Evolutionary conservation across 2,888 invertebrate genomes (phyloP).

Genomic region (Hipparchia sbordonii): DNA sequence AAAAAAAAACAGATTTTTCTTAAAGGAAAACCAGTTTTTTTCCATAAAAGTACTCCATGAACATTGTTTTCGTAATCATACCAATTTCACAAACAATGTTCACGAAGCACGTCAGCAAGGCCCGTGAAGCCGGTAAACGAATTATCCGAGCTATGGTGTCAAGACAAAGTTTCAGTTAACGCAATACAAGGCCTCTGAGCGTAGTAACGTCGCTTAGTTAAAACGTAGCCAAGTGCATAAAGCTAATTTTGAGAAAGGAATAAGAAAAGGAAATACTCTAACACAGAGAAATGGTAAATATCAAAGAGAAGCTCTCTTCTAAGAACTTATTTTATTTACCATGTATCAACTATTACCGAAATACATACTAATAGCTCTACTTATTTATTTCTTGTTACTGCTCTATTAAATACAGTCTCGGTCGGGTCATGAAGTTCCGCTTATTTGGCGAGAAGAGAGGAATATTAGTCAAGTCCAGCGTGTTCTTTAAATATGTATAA

Average conservation of each 20-base stretch:
- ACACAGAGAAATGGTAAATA: neutral
- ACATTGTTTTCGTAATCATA: neutral
- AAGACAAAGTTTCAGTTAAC: conserved; percentile 27
- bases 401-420: no score
- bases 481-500: no score
- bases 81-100: neutral
- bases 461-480: no score
- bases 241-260: neutral
- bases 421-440: no score
- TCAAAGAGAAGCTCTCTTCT: neutral
- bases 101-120: neutral
- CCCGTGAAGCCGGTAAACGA: conserved; percentile 5
- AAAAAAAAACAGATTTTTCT: no score
- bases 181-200: conserved; percentile 9
- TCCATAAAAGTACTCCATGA: neutral
- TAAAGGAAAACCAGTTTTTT: no score
- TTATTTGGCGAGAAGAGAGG: no score
- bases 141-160: conserved; percentile 23
- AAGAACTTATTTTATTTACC: no score
- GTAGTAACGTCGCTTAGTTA: conserved; percentile 19
- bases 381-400: no score
- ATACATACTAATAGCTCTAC: no score
- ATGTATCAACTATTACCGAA: no score
- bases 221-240: neutral
- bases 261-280: neutral